Percentiles rank a stretch among this genome's conserved stretches.
Evolutionary conservation across 2,888 invertebrate genomes (phyloP).

Genomic region (Steinernema carpocapsae): DNA sequence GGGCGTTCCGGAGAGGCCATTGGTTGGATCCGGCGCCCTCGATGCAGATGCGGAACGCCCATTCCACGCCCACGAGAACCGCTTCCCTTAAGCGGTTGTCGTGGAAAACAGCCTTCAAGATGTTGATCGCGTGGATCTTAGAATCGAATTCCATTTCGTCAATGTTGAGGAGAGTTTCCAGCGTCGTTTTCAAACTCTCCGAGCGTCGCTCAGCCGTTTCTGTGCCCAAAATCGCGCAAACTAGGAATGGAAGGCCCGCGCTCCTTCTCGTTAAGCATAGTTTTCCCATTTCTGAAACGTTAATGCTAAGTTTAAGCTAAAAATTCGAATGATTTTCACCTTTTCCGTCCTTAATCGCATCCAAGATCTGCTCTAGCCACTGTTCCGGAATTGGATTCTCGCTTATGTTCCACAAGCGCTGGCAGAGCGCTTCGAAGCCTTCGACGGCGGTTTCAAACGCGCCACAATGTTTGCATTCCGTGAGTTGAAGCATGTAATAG

Average conservation of each 20-base stretch:
- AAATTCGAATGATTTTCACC: slow-evolving; percentile 58
- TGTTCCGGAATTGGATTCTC: slow-evolving; percentile 65
- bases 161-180: slow-evolving; percentile 44
- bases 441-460: slow-evolving; percentile 95
- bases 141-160: slow-evolving; percentile 44
- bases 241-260: slow-evolving; percentile 90
- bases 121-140: slow-evolving; percentile 81
- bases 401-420: slow-evolving; percentile 75
- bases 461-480: slow-evolving; percentile 85
- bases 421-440: slow-evolving; percentile 81
- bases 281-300: slow-evolving; percentile 40
- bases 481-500: slow-evolving; percentile 70
- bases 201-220: slow-evolving; percentile 46
- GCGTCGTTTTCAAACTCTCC: slow-evolving; percentile 31
- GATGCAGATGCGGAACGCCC: slow-evolving; percentile 40
- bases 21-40: slow-evolving; percentile 48
- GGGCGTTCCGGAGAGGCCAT: slow-evolving; percentile 60
- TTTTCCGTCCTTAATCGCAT: slow-evolving; percentile 65
- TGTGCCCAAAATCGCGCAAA: slow-evolving; percentile 75
- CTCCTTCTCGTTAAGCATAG: slow-evolving; percentile 85
- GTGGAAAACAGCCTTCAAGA: slow-evolving; percentile 81
- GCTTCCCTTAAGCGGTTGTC: slow-evolving; percentile 80
- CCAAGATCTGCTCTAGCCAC: slow-evolving; percentile 70
- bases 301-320: not conserved
- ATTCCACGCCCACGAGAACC: slow-evolving; percentile 64